Percentiles rank a stretch among this genome's conserved stretches.
These are phyloP conservation scores for Drosophila neotestacea DNA, from an alignment of 2,888 invertebrate species.

Conservation along the genomic window DNA sequence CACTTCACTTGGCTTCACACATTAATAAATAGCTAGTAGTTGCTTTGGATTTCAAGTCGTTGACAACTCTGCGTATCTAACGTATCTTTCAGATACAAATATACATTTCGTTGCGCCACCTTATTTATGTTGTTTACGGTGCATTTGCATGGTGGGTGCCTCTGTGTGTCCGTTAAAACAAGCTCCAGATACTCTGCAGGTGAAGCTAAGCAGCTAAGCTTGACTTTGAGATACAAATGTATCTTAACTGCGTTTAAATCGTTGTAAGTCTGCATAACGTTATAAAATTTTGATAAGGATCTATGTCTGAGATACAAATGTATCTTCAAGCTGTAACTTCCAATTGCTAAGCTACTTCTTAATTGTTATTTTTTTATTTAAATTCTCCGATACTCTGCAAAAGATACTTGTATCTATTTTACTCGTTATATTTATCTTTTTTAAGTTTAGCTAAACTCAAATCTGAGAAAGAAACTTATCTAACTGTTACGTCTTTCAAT, in stretches of 20 bases:
- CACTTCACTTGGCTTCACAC: constrained; percentile 19
- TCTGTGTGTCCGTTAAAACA: constrained; percentile 25
- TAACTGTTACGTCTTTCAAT: neutral
- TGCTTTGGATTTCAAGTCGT: constrained; percentile 24
- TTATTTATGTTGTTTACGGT: constrained; percentile 54
- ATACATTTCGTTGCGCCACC: constrained; percentile 55
- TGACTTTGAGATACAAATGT: constrained; percentile 7
- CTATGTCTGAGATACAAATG: neutral
- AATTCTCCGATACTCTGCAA: too few species aligned
- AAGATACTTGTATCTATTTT: too few species aligned
- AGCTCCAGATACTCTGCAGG: constrained; percentile 27
- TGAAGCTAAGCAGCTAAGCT: neutral
- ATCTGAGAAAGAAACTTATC: too few species aligned
- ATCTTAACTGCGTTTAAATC: neutral
- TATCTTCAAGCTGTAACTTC: neutral
- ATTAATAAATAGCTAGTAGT: constrained; percentile 22
- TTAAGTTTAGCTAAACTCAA: too few species aligned
- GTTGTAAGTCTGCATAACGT: too few species aligned
- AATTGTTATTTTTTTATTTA: too few species aligned
- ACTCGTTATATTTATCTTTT: too few species aligned
- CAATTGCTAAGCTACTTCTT: too few species aligned
- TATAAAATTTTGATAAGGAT: too few species aligned
- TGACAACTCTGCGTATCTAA: constrained; percentile 38
- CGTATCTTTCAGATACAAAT: constrained; percentile 57
- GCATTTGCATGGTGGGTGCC: constrained; percentile 57